phyloP scores from a whole-genome alignment of 2,888 invertebrate species.

The Patella ulyssiponensis region DNA sequence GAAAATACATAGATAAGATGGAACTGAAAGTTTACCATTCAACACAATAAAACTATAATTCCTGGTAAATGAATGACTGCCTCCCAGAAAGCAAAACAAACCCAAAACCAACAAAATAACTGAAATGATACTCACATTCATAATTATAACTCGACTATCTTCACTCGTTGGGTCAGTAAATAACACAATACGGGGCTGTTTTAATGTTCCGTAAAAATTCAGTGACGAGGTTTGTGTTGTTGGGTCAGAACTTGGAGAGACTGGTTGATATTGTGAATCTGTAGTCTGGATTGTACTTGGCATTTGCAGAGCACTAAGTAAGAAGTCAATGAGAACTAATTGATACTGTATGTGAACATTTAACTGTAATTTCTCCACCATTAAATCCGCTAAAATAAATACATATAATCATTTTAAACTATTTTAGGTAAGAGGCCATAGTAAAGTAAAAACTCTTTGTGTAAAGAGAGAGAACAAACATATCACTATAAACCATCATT shows the following conservation, averaged over 20 bases:
- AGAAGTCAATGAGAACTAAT: constrained; percentile 76
- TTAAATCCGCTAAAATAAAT: constrained; percentile 76
- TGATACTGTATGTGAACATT: constrained; percentile 84
- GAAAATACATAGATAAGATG: background rate
- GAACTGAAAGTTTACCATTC: too few relatives aligned
- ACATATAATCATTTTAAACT: too few relatives aligned
- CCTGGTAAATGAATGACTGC: too few relatives aligned
- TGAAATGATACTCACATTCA: constrained; percentile 74
- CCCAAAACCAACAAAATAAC: constrained; percentile 10
- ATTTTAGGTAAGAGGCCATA: too few relatives aligned
- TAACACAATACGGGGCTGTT: constrained; percentile 84
- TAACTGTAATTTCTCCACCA: constrained; percentile 81
- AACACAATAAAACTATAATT: too few relatives aligned
- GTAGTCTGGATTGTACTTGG: background rate
- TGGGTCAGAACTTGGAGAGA: constrained; percentile 13
- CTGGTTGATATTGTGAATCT: background rate
- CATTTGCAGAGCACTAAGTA: constrained; percentile 76
- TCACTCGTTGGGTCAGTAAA: constrained; percentile 75
- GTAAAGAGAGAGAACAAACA: too few relatives aligned
- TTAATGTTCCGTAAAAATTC: constrained; percentile 81
- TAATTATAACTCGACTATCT: constrained; percentile 78
- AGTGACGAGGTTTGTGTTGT: constrained; percentile 74
- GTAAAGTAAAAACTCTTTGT: too few relatives aligned
- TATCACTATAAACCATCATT: too few relatives aligned
- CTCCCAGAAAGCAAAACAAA: too few relatives aligned